A percentile compares a stretch with the other conserved stretches of the same genome.
phyloP scores from a whole-genome alignment of 2,797 vertebrate species.

The Sebastolobus altivelis region DNA sequence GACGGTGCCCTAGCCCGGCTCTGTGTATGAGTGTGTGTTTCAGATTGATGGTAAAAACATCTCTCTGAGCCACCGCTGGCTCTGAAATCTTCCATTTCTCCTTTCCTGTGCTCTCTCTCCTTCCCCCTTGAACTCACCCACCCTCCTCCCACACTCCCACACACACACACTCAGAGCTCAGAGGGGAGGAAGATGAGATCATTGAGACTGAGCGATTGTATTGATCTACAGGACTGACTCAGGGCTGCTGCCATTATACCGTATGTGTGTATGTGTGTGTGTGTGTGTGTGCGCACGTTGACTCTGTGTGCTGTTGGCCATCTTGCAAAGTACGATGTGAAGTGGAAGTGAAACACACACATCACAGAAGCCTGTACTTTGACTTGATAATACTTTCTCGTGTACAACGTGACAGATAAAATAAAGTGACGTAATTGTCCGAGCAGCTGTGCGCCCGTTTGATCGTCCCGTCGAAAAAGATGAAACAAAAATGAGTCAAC shows the following conservation, averaged over 20 bases:
- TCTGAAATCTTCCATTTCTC: conserved; percentile 60
- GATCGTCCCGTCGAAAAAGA: background rate
- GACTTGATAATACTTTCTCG: background rate
- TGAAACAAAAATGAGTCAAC: background rate
- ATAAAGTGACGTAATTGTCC: conserved; percentile 12
- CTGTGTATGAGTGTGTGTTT: conserved; percentile 29
- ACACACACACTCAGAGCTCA: conserved; percentile 8
- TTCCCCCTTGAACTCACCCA: conserved; percentile 5
- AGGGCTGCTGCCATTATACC: conserved; percentile 27
- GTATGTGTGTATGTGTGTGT: background rate
- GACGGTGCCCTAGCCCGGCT: background rate
- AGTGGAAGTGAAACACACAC: conserved; percentile 38
- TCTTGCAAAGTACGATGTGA: conserved; percentile 19
- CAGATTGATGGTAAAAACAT: conserved; percentile 61
- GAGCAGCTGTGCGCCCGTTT: background rate
- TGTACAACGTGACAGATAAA: background rate
- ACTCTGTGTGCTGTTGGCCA: background rate
- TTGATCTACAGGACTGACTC: conserved; percentile 70
- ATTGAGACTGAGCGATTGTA: conserved; percentile 64
- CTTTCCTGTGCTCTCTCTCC: conserved; percentile 46
- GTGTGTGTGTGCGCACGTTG: background rate
- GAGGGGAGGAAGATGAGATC: conserved; percentile 73
- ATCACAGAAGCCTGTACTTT: background rate
- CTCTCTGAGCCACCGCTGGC: conserved; percentile 26
- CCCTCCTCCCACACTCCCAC: background rate